These are phyloP conservation scores for Himantopus leucocephalus DNA, from an alignment of 2,113 vertebrate species.

Conservation along the genomic window DNA sequence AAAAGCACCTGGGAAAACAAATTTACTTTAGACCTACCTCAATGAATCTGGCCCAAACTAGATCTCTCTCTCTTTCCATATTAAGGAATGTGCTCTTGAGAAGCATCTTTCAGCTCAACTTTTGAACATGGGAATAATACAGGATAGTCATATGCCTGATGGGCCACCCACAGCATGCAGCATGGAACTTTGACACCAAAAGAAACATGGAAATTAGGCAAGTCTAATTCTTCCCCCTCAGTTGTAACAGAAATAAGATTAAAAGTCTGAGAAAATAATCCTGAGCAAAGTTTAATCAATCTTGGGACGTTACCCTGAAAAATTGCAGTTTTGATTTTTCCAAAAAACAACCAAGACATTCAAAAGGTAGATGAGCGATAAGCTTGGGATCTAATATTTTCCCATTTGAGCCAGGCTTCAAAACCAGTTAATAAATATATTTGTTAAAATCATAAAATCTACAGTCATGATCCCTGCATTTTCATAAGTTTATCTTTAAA, in stretches of 20 bases:
- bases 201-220: background rate
- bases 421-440: background rate
- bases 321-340: background rate
- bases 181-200: background rate
- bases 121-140: background rate
- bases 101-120: background rate
- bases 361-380: background rate
- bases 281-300: background rate
- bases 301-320: background rate
- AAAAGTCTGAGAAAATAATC: background rate
- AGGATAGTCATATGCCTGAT: accelerated
- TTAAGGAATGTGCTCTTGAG: background rate
- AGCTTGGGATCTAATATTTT: background rate
- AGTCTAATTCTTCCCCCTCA: background rate
- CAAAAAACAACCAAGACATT: background rate
- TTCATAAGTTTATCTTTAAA: background rate
- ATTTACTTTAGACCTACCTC: background rate
- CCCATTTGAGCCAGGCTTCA: background rate
- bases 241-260: background rate
- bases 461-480: background rate
- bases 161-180: background rate
- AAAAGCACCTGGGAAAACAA: background rate
- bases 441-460: background rate
- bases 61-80: background rate
- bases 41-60: background rate